Evolutionary conservation across 1,140 invertebrate species (phyloP).

Genomic region (Danaus melanippus): DNA sequence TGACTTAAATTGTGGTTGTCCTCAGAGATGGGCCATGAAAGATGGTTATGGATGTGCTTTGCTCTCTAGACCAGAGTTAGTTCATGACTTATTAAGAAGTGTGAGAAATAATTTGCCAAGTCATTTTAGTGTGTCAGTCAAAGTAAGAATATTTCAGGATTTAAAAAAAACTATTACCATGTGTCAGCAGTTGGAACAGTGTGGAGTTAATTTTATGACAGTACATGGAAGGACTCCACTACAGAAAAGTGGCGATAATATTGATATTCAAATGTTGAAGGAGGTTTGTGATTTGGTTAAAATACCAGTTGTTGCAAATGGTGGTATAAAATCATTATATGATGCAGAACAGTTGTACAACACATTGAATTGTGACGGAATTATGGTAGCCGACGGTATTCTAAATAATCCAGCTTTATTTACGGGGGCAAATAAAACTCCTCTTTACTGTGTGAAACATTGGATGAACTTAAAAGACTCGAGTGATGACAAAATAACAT

Average conservation of each 20-base stretch:
- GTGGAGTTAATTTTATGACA: constrained; percentile 90
- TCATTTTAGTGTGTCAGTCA: constrained; percentile 91
- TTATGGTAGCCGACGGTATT: constrained; percentile 92
- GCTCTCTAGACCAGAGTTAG: constrained; percentile 86
- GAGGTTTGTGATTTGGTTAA: constrained; percentile 80
- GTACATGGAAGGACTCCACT: constrained; percentile 91
- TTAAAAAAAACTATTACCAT: constrained; percentile 66
- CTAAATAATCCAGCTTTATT: constrained; percentile 94
- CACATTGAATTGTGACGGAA: constrained; percentile 82
- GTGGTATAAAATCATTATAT: constrained; percentile 83
- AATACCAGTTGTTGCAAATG: constrained; percentile 93
- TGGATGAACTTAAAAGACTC: constrained; percentile 85
- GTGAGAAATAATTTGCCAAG: constrained; percentile 80
- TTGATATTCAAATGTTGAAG: constrained; percentile 82
- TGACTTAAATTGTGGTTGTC: constrained; percentile 97
- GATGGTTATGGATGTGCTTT: constrained; percentile 92
- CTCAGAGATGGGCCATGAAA: constrained; percentile 94
- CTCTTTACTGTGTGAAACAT: constrained; percentile 84
- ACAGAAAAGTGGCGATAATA: constrained; percentile 84
- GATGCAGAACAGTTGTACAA: constrained; percentile 79
- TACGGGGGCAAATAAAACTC: constrained; percentile 78
- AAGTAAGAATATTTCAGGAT: constrained; percentile 84
- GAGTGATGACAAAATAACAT: constrained; percentile 73
- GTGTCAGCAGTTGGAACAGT: constrained; percentile 85
- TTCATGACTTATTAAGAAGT: constrained; percentile 85